Conservation (phyloP, 2,113 vertebrate genomes). For the Nibea coibor region DNA sequence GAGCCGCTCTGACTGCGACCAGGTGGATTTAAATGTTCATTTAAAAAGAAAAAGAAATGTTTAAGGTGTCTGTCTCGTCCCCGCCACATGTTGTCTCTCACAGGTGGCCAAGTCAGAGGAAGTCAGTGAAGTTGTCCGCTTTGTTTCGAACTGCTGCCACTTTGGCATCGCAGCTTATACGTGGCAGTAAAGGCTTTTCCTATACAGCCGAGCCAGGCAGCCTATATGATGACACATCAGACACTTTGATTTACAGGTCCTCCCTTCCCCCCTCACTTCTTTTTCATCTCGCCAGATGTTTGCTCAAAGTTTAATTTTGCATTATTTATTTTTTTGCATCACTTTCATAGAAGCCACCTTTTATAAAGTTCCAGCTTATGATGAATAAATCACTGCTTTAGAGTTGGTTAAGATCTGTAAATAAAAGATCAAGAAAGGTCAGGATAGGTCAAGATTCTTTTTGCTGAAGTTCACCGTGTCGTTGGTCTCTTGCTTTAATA, state of each 20-base stretch:
- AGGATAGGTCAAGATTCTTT: neutral
- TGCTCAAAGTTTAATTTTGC: neutral
- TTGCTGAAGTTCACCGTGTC: neutral
- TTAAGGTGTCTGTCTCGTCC: neutral
- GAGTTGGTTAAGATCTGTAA: neutral
- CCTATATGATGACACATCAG: conserved; percentile 17
- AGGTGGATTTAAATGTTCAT: neutral
- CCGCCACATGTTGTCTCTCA: neutral
- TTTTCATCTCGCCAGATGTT: neutral
- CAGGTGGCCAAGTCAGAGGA: conserved; percentile 9
- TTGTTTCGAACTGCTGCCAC: conserved; percentile 60
- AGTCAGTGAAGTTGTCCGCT: conserved; percentile 43
- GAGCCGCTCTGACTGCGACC: neutral
- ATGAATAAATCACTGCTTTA: neutral
- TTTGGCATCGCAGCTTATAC: conserved; percentile 72
- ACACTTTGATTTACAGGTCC: neutral
- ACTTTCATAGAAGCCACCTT: neutral
- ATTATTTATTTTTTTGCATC: neutral
- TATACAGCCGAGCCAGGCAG: conserved; percentile 24
- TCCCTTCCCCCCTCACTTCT: neutral
- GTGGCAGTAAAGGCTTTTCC: conserved; percentile 72
- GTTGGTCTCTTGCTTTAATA: neutral
- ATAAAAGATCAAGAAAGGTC: neutral
- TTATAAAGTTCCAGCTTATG: neutral
- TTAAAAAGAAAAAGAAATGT: neutral